phyloP scores from a whole-genome alignment of 2,797 vertebrate species.

The Numenius phaeopus region DNA sequence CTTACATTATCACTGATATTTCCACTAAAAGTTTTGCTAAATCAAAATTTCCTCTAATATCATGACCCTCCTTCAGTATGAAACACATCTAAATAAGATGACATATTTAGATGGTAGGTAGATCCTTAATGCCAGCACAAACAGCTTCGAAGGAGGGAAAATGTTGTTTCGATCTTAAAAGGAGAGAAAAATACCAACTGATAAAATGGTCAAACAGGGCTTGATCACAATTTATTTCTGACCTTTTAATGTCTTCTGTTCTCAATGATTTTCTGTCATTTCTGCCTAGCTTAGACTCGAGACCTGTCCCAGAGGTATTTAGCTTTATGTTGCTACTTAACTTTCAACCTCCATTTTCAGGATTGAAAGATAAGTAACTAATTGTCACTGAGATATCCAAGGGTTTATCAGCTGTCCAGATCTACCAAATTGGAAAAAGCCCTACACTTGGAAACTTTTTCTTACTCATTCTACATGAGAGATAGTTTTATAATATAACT shows the following conservation, averaged over 20 bases:
- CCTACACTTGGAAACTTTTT: conserved; percentile 18
- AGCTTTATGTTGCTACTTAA: conserved; percentile 74
- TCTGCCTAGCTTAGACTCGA: conserved; percentile 60
- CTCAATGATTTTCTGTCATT: conserved; percentile 83
- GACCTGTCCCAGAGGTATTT: conserved; percentile 65
- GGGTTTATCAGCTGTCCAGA: conserved; percentile 64
- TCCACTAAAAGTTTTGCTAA: not conserved
- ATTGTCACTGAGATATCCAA: conserved; percentile 59
- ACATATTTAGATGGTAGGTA: conserved; percentile 46
- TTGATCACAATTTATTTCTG: conserved; percentile 84
- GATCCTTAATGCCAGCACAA: conserved; percentile 55
- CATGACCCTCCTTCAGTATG: not conserved
- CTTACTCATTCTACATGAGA: conserved; percentile 9
- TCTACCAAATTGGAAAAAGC: conserved; percentile 35
- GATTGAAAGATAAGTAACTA: conserved; percentile 75
- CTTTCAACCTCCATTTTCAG: conserved; percentile 72
- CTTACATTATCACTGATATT: not conserved
- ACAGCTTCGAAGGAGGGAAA: conserved; percentile 59
- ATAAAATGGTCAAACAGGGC: conserved; percentile 80
- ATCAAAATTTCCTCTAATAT: not conserved
- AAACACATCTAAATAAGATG: conserved; percentile 35
- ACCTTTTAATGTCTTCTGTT: conserved; percentile 80
- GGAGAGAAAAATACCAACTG: conserved; percentile 73
- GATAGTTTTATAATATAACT: conserved; percentile 5
- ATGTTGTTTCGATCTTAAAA: conserved; percentile 60